Evolutionary conservation across 2,797 vertebrate genomes (phyloP), one percentile per base, ranked within the genome.

Genomic region (Arnoldichthys spilopterus): DNA sequence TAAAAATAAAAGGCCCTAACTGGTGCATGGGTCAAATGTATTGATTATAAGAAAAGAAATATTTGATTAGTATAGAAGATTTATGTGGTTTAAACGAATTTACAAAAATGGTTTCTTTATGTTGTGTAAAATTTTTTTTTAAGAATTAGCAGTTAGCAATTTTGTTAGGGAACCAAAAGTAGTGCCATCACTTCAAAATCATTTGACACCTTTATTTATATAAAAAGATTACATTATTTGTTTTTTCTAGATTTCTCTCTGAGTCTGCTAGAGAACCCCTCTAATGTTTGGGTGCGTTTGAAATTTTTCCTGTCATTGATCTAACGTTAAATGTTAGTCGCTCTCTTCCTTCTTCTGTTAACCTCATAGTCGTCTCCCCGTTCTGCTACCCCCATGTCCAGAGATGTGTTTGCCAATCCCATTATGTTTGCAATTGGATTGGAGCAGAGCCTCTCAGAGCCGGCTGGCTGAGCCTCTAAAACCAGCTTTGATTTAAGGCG

Each of bases 401-500:
- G 84, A 47, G 58, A 86, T 90, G 82, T 84, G 81, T 84, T 90
- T 90, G 69, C 77, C 87, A 91, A 93, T 93, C 93, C 88, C 86
- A 90, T 94, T 93, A 93, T 87, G 87, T 85, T 86, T 84, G 77
- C 91, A 91, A 93, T 92, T 90, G 93, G 93, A 92, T 94, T 93
- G 92, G 86, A 82, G 86, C 34, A 83, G 86, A 94, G 89, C 85
- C 79, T 88, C 88, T 93, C 86, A 92, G 90, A 92, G 90, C 88
- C 87, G 86, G 88, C 90, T 90, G 91, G 90, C 90, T 93, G 89
- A 93, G 91, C 92, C 87, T 81, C 90, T 92, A 91, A 94, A 85
- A 91, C 91, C 89, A 90, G 92, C 89, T 92, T 93, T 92, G 89
- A 91, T 90, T 86, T 92, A 92, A 92, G 90, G 87, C 87, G 89